Conservation (phyloP, 2,888 invertebrate genomes). For the Apamea monoglypha region DNA sequence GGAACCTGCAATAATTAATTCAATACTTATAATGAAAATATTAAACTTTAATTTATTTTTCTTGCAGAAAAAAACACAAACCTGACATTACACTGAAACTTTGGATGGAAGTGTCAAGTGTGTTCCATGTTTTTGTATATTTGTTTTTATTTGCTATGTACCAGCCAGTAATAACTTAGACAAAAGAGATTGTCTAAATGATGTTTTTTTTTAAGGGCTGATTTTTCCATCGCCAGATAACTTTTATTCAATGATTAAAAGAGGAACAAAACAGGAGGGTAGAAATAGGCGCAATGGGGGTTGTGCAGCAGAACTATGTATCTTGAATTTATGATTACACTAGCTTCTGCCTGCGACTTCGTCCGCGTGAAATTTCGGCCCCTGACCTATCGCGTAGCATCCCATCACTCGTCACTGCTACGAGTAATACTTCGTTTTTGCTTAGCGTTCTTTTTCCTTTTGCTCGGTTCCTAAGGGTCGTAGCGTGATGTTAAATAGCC, state of each 20-base stretch:
- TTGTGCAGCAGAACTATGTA: neutral
- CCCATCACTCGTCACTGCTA: too few relatives aligned
- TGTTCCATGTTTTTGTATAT: slow-evolving; percentile 62
- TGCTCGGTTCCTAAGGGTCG: too few relatives aligned
- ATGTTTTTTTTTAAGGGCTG: too few relatives aligned
- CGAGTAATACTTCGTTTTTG: too few relatives aligned
- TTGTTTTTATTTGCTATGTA: slow-evolving; percentile 53
- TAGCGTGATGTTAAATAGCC: too few relatives aligned
- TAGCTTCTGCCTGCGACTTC: too few relatives aligned
- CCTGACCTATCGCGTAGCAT: too few relatives aligned
- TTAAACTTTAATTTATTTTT: slow-evolving; percentile 44
- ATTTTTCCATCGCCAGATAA: too few relatives aligned
- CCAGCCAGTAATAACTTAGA: slow-evolving; percentile 55
- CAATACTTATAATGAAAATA: slow-evolving; percentile 31
- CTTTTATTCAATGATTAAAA: too few relatives aligned
- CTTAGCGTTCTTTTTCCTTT: too few relatives aligned
- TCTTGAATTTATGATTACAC: neutral
- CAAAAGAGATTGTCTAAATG: slow-evolving; percentile 30
- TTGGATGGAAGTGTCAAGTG: slow-evolving; percentile 85
- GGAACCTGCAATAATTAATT: slow-evolving; percentile 79
- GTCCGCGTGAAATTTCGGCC: too few relatives aligned
- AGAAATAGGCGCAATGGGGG: neutral
- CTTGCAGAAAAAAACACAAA: slow-evolving; percentile 72
- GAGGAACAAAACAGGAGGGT: neutral
- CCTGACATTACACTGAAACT: slow-evolving; percentile 90